Evolutionary conservation across 2,888 invertebrate species (phyloP).

Genomic region (Andrena hattorfiana): DNA sequence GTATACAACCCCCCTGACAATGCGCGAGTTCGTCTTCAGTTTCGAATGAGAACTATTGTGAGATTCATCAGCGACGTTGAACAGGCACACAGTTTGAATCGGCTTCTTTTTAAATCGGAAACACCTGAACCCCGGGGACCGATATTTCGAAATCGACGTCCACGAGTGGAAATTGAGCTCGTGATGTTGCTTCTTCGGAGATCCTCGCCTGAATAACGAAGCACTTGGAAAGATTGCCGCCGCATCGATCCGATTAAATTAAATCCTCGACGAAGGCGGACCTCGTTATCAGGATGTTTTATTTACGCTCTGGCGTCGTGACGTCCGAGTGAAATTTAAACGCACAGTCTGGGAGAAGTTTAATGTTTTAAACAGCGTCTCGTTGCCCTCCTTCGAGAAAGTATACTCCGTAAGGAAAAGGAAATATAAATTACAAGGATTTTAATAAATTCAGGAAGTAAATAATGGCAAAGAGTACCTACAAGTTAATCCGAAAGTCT

Average conservation of each 20-base stretch:
- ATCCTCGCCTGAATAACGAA: constrained; percentile 7
- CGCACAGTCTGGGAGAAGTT: neutral
- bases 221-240: constrained; percentile 3
- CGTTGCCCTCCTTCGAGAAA: neutral
- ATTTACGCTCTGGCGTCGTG: constrained; percentile 16
- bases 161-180: neutral
- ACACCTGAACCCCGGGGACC: neutral
- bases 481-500: no score
- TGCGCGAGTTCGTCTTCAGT: neutral
- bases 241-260: constrained; percentile 34
- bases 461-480: no score
- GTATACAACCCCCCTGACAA: neutral
- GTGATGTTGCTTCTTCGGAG: neutral
- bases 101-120: neutral
- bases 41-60: constrained; percentile 3
- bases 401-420: neutral
- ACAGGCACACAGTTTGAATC: neutral
- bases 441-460: no score
- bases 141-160: neutral
- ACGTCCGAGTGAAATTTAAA: constrained; percentile 30
- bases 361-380: neutral
- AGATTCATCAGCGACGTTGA: neutral
- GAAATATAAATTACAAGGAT: neutral
- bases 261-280: constrained; percentile 10
- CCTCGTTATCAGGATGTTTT: constrained; percentile 33